These are phyloP conservation scores for Drosophila pruinosa DNA, from an alignment of 1,140 invertebrate species.

Conservation along the genomic window DNA sequence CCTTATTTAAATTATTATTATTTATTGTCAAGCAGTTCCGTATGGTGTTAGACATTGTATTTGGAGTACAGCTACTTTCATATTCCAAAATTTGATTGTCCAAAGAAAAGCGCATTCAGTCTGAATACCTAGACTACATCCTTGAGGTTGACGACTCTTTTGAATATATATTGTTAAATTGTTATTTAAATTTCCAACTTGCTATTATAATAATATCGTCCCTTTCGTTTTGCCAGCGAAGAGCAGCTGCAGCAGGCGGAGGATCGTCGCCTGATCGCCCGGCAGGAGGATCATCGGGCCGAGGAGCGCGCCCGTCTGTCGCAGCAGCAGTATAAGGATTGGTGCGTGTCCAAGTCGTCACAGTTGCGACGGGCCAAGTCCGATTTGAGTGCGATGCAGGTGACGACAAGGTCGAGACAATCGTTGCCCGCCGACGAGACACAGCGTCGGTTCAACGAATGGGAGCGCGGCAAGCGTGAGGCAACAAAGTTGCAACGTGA, in stretches of 20 bases:
- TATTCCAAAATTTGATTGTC: too few species aligned
- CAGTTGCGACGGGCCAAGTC: slow-evolving; percentile 22
- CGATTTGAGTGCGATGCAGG: neutral
- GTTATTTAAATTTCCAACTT: too few species aligned
- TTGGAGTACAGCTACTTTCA: too few species aligned
- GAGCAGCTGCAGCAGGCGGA: slow-evolving; percentile 2
- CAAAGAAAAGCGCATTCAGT: too few species aligned
- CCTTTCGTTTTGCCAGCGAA: neutral
- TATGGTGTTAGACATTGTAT: too few species aligned
- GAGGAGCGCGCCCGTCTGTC: slow-evolving; percentile 8
- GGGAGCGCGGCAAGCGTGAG: slow-evolving; percentile 14
- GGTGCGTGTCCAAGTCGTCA: neutral
- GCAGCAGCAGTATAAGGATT: slow-evolving; percentile 2
- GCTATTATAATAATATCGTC: too few species aligned
- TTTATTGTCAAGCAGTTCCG: too few species aligned
- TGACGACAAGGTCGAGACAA: neutral
- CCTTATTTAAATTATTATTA: too few species aligned
- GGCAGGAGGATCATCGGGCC: neutral
- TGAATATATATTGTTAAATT: too few species aligned
- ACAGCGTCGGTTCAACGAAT: neutral
- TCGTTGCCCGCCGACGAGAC: neutral
- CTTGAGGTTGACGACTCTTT: too few species aligned
- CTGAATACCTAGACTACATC: too few species aligned
- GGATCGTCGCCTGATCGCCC: neutral
- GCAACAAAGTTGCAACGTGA: neutral